Evolutionary conservation across 2,113 vertebrate genomes (phyloP), one percentile per base, ranked within the genome.

Genomic region (Petaurus breviceps): DNA sequence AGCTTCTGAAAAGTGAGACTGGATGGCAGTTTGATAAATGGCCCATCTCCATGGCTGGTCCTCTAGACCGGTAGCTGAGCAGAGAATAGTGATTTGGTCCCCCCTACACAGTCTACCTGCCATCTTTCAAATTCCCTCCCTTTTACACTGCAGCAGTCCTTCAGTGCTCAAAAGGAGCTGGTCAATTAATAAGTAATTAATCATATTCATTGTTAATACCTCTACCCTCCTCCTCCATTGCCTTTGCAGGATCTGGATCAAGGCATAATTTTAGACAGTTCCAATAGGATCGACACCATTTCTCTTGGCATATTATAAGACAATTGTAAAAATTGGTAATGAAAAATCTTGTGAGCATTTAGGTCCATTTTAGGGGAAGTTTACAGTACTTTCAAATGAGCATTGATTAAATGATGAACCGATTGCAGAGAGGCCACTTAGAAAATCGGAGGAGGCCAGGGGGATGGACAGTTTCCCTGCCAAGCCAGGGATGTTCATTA

Each of bases 361-460:
- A 96, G 97, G 95, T 96, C 95, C 94, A 94, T 98, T 98, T 98
- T 93, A 94, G 97, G 95, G 97, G 97, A 97, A 97, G 96, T 98
- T 98, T 97, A 96, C 51, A 98, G 91, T 97, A 91, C 92, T 98
- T 90, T 98, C 96, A 97, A 98, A 98, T 98, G 98, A 98, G 94
- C 97, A 97, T 97, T 98, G 97, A 99, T 98, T 98, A 98, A 98
- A 97, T 96, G 95, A 98, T 98, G 95, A 98, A 95, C 94, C 98
- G 96, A 97, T 93, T 96, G 57, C 93, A 96, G 96, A 98, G 91
- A 96, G 94, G 97, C 92, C 97, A 97, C 96, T 98, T 98, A 96
- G 1, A 96, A 98, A 96, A 96, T 96, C 95, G 95, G 93, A 95
- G 93, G 97, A 97, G 93, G 54, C 90, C 0, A 6, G 0, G 84